Percentiles rank a stretch among this genome's conserved stretches.
These are phyloP conservation scores for Carollia perspicillata DNA, from an alignment of 2,113 vertebrate species.

Conservation along the genomic window DNA sequence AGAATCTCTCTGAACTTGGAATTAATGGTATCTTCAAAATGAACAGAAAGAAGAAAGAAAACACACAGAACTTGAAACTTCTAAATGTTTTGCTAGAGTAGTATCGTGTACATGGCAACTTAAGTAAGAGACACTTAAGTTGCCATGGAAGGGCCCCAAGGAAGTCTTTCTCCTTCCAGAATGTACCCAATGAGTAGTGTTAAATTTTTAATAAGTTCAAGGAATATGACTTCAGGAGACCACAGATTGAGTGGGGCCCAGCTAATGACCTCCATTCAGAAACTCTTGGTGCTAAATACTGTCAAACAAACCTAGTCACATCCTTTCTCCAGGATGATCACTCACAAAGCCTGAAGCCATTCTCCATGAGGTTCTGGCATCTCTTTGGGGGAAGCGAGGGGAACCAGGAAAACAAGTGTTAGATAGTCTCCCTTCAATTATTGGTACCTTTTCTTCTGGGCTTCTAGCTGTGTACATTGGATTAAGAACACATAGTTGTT, in stretches of 20 bases:
- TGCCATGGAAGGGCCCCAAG: not conserved
- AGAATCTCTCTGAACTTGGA: not conserved
- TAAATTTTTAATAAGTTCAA: not conserved
- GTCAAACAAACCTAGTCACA: not conserved
- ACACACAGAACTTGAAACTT: not conserved
- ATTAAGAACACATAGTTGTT: not conserved
- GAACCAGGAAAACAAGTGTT: not conserved
- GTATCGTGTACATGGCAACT: not conserved
- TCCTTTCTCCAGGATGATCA: not conserved
- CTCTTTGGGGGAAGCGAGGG: not conserved
- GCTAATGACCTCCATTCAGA: not conserved
- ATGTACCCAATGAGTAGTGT: not conserved
- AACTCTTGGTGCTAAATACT: not conserved
- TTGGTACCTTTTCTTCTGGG: not conserved
- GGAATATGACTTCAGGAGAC: not conserved
- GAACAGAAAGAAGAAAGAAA: constrained; percentile 5
- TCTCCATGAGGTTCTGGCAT: not conserved
- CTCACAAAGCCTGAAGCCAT: not conserved
- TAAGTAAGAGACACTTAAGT: not conserved
- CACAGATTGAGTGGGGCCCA: not conserved
- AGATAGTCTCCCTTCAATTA: not conserved
- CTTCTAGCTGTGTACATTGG: not conserved
- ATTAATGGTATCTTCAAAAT: not conserved
- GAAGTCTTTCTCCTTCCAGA: not conserved
- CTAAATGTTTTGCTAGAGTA: not conserved